These are phyloP conservation scores for Rousettus madagascariensis DNA, from an alignment of 2,797 vertebrate genomes.

Conservation along the genomic window DNA sequence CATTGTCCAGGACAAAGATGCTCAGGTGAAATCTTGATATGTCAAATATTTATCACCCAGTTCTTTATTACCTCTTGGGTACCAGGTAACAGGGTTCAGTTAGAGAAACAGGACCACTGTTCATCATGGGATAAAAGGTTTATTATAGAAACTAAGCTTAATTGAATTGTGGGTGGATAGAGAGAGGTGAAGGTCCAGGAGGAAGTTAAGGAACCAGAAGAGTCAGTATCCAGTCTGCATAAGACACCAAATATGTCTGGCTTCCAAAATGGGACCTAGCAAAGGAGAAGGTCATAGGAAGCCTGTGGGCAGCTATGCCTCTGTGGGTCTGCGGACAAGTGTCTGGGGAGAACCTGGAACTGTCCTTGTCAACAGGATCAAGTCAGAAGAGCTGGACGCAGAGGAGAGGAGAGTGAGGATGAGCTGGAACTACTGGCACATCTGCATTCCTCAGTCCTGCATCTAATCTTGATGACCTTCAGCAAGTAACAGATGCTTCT, in stretches of 20 bases:
- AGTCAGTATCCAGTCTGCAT: background rate
- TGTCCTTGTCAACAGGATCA: background rate
- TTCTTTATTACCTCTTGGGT: background rate
- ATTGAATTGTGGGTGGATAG: background rate
- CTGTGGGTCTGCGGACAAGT: rapidly evolving
- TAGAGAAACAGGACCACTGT: background rate
- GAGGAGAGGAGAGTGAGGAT: background rate
- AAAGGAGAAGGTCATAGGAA: background rate
- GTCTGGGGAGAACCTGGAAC: background rate
- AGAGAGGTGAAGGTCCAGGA: background rate
- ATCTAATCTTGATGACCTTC: background rate
- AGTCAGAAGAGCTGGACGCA: background rate
- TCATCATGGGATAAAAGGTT: background rate
- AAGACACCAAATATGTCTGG: background rate
- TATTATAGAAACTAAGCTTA: background rate
- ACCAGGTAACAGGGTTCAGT: background rate
- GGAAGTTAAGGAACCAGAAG: background rate
- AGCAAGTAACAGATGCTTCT: background rate
- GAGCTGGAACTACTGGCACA: background rate
- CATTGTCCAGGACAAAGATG: background rate
- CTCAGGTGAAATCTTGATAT: background rate
- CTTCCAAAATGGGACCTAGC: background rate
- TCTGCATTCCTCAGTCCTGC: background rate
- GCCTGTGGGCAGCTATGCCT: background rate
- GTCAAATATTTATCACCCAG: background rate